Percentiles rank a stretch among this genome's conserved stretches.
Evolutionary conservation across 2,888 invertebrate species (phyloP).

Genomic region (Deilephila elpenor): DNA sequence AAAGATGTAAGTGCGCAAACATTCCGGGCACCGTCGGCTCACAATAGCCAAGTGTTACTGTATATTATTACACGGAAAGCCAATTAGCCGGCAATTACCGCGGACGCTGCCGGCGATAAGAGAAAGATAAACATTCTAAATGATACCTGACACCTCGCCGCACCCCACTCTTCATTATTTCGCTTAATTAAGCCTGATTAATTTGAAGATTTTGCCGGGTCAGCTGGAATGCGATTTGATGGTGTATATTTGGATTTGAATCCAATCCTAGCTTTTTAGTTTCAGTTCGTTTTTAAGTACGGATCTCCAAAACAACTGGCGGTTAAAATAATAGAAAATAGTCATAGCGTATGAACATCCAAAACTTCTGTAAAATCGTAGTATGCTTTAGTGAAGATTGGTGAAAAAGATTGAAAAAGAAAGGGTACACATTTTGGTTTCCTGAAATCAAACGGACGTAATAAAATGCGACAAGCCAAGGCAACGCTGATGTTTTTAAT

Average conservation of each 20-base stretch:
- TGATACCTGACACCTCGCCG: conserved; percentile 70
- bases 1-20: conserved; percentile 39
- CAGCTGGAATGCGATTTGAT: background rate
- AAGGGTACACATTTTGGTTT: too few species aligned
- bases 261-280: too few species aligned
- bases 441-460: too few species aligned
- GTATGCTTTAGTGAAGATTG: too few species aligned
- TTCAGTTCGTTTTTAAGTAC: too few species aligned
- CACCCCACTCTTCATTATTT: conserved; percentile 35
- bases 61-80: conserved; percentile 76
- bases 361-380: too few species aligned
- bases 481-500: background rate
- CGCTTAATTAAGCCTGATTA: conserved; percentile 1
- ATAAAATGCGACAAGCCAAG: background rate
- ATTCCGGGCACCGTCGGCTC: conserved; percentile 42
- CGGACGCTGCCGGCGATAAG: conserved; percentile 60
- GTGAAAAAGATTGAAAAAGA: too few species aligned
- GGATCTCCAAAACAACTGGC: too few species aligned
- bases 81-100: conserved; percentile 77
- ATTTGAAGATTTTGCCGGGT: background rate
- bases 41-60: conserved; percentile 54
- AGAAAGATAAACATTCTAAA: conserved; percentile 71
- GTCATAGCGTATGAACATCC: too few species aligned
- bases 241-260: too few species aligned
- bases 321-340: too few species aligned